phyloP scores from a whole-genome alignment of 2,113 vertebrate species.

The Cygnus atratus region DNA sequence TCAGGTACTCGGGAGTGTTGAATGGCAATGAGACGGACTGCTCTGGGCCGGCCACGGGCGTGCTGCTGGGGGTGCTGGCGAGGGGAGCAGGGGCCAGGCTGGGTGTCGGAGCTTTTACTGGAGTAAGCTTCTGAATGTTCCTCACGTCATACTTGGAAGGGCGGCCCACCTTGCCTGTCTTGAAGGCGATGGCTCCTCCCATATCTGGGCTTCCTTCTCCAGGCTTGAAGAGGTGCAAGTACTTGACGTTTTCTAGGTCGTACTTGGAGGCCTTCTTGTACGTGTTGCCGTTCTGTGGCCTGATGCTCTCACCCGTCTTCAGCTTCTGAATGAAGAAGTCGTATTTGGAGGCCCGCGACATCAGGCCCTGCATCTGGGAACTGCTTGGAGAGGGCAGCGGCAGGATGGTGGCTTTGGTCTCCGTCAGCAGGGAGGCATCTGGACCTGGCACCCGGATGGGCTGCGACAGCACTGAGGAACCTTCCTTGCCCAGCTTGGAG shows the following conservation, averaged over 20 bases:
- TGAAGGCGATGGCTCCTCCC: slow-evolving; percentile 98
- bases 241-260: slow-evolving; percentile 97
- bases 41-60: slow-evolving; percentile 82
- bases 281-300: slow-evolving; percentile 91
- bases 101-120: slow-evolving; percentile 82
- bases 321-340: slow-evolving; percentile 99
- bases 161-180: slow-evolving; percentile 96
- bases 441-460: slow-evolving; percentile 75
- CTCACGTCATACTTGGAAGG: slow-evolving; percentile 98
- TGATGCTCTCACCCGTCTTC: slow-evolving; percentile 91
- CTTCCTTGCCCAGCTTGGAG: slow-evolving; percentile 85
- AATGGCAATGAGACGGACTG: slow-evolving; percentile 88
- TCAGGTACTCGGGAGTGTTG: slow-evolving; percentile 91
- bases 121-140: slow-evolving; percentile 92
- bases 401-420: slow-evolving; percentile 90
- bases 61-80: slow-evolving; percentile 77
- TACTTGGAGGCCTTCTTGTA: slow-evolving; percentile 99
- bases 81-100: slow-evolving; percentile 85
- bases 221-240: slow-evolving; percentile 96
- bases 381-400: slow-evolving; percentile 81
- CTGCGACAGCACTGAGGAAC: slow-evolving; percentile 72
- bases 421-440: slow-evolving; percentile 82
- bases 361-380: slow-evolving; percentile 89
- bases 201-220: slow-evolving; percentile 96
- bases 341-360: slow-evolving; percentile 92